Conservation (phyloP, 2,888 invertebrate species). For the Parasteatoda lunata region DNA sequence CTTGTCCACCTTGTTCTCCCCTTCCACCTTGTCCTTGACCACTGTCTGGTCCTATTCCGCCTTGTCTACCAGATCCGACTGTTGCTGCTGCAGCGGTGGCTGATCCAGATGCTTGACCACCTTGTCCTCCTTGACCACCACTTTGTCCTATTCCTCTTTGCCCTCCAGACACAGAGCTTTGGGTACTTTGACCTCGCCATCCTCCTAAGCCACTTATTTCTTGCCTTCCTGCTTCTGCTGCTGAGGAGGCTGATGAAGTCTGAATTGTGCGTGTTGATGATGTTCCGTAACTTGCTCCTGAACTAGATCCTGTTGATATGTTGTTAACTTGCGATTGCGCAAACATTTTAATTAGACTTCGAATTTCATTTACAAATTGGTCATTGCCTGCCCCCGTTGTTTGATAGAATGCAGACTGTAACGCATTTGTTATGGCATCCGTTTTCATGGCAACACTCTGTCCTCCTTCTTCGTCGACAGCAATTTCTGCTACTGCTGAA, state of each 20-base stretch:
- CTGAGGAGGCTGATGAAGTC: not conserved
- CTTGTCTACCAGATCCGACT: not conserved
- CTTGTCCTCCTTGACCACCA: not conserved
- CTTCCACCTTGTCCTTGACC: not conserved
- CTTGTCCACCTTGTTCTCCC: not conserved
- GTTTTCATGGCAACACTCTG: slow-evolving; percentile 4
- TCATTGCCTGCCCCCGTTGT: slow-evolving; percentile 9
- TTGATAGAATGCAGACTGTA: slow-evolving; percentile 16
- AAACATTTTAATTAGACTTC: slow-evolving; percentile 10
- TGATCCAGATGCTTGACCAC: not conserved
- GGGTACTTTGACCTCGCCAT: not conserved
- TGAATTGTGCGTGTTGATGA: not conserved
- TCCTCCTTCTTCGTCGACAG: slow-evolving; percentile 17
- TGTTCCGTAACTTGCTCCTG: slow-evolving; percentile 4
- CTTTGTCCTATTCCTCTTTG: not conserved
- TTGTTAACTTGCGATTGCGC: slow-evolving; percentile 22
- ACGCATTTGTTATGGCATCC: slow-evolving; percentile 15
- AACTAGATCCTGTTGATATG: slow-evolving; percentile 6
- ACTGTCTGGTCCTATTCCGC: not conserved
- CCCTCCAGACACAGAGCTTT: not conserved
- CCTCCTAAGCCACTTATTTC: not conserved
- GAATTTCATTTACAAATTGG: slow-evolving; percentile 32
- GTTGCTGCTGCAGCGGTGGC: not conserved
- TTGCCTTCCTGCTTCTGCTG: not conserved
- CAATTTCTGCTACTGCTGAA: slow-evolving; percentile 40